Evolutionary conservation across 2,888 invertebrate genomes (phyloP), one percentile per base, ranked within the genome.

Genomic region (Sepioteuthis lessoniana): DNA sequence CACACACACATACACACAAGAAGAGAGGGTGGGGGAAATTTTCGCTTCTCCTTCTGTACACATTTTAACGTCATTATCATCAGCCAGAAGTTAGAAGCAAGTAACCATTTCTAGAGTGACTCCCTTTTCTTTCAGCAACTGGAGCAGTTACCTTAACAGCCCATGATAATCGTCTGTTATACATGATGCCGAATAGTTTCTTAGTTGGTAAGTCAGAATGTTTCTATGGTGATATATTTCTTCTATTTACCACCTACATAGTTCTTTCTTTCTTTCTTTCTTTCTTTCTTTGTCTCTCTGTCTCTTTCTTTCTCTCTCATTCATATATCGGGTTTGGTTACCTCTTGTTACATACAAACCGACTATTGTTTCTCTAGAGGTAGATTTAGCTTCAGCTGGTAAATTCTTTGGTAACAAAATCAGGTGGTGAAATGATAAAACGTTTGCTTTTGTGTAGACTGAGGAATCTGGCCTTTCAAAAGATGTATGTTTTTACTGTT

Each of bases 21-120:
- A 4, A 76, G 76, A 35, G 76, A 76, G 76, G n/a, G 76, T n/a
- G 76, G 19, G 60, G n/a, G n/a, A n/a, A n/a, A 35, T 4, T n/a
- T 76, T 76, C n/a, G n/a, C 35, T 76, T 76, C n/a, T 35, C 76
- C 55, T 76, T 19, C 76, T n/a, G 13, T 76, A 76, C 76, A 76
- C 76, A 76, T 35, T 76, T 76, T 76, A 76, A 76, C 76, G 76
- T 76, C n/a, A 76, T 16, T 35, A n/a, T 76, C 76, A 35, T 76
- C 76, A 35, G n/a, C 76, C 10, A 55, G 25, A 5, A 25, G 21
- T 42, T 42, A 42, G 42, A 42, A 25, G 31, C n/a, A n/a, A n/a
- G n/a, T 76, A 76, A 76, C 76, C 76, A 76, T 76, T 76, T n/a
- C 76, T 76, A 76, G 76, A n/a, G n/a, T 76, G 76, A 76, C n/a